These are phyloP conservation scores for Sarcoramphus papa DNA, from an alignment of 2,797 vertebrate genomes.

Conservation along the genomic window DNA sequence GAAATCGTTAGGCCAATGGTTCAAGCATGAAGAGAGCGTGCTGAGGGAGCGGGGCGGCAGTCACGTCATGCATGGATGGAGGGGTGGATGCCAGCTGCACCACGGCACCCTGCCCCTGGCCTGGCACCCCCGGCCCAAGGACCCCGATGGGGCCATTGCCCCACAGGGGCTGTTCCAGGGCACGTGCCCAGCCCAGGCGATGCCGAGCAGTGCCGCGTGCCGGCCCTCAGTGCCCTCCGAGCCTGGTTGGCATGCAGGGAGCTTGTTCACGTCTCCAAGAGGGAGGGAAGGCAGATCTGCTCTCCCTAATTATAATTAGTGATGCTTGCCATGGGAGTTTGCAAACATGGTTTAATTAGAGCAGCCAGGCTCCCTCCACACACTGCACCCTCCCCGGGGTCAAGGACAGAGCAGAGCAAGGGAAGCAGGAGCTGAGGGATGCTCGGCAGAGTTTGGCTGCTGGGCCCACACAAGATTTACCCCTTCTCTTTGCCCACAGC, in stretches of 20 bases:
- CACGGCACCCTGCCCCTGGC: neutral
- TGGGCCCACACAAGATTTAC: neutral
- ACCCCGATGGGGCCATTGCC: fast-evolving
- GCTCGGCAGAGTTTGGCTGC: neutral
- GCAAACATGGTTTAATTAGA: slow-evolving; percentile 59
- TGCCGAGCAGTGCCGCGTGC: neutral
- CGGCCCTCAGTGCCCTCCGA: neutral
- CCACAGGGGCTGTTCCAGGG: fast-evolving
- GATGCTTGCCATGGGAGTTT: slow-evolving; percentile 47
- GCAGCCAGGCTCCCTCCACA: neutral
- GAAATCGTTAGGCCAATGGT: slow-evolving; percentile 31
- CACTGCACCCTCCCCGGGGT: neutral
- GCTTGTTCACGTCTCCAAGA: neutral
- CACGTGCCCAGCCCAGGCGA: neutral
- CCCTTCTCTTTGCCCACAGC: neutral
- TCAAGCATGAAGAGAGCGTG: neutral
- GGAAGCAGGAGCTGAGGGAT: neutral
- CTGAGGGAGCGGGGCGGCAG: neutral
- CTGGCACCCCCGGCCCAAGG: neutral
- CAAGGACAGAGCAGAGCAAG: slow-evolving; percentile 23
- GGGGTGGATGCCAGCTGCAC: neutral
- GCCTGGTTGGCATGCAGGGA: neutral
- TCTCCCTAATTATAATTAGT: slow-evolving; percentile 55
- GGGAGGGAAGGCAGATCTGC: neutral
- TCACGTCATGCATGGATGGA: neutral